Percentiles rank a stretch among this genome's conserved stretches.
Evolutionary conservation across 2,113 vertebrate genomes (phyloP).

Genomic region (Agapornis roseicollis): DNA sequence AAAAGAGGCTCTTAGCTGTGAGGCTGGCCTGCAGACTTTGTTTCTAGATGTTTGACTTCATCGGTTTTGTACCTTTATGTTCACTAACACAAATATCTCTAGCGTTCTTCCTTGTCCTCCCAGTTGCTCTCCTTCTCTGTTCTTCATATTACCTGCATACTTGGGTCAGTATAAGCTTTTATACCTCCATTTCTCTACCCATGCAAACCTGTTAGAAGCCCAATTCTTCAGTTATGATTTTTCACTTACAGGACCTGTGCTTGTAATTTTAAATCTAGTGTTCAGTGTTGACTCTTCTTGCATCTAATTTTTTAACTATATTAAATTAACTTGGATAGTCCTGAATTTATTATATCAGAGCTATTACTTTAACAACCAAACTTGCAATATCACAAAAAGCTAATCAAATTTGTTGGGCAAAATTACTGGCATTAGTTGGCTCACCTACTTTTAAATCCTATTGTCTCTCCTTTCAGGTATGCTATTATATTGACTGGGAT

Average conservation of each 20-base stretch:
- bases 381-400: background rate
- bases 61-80: background rate
- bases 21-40: background rate
- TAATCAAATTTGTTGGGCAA: background rate
- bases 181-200: background rate
- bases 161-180: background rate
- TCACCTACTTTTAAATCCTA: background rate
- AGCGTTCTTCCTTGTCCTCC: background rate
- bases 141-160: background rate
- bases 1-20: background rate
- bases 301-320: background rate
- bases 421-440: background rate
- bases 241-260: background rate
- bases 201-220: background rate
- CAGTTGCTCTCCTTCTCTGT: background rate
- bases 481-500: background rate
- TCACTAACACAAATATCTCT: background rate
- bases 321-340: background rate
- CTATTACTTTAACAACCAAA: background rate
- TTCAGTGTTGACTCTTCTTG: background rate
- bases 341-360: background rate
- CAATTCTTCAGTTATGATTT: background rate
- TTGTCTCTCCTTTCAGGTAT: background rate
- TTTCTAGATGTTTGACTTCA: background rate
- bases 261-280: background rate